phyloP scores from a whole-genome alignment of 2,888 invertebrate genomes.

The Leucophora obtusa region DNA sequence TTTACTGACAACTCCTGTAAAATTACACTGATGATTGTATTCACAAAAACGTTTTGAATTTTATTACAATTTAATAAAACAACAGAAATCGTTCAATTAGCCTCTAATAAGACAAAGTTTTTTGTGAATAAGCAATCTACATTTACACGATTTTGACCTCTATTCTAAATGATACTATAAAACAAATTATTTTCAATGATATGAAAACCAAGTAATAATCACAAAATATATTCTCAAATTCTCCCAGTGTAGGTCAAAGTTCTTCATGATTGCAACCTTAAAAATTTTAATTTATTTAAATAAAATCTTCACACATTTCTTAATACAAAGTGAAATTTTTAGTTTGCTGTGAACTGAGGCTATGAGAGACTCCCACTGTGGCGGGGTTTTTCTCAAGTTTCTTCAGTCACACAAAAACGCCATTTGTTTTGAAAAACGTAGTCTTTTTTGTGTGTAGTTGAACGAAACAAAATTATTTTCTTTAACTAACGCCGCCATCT shows the following conservation, averaged over 20 bases:
- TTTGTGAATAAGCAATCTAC: conserved; percentile 48
- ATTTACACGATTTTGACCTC: conserved; percentile 55
- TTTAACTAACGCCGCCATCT: conserved; percentile 59
- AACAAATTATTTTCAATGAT: conserved; percentile 35
- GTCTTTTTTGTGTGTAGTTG: conserved; percentile 34
- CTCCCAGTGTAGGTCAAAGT: conserved; percentile 47
- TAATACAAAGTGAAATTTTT: conserved; percentile 33
- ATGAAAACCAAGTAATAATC: conserved; percentile 14
- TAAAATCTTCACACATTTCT: neutral
- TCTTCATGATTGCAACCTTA: conserved; percentile 1
- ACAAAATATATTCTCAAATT: conserved; percentile 1
- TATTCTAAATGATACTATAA: conserved; percentile 17
- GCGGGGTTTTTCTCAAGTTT: conserved; percentile 38
- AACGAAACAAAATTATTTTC: conserved; percentile 41
- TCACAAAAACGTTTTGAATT: too few relatives aligned
- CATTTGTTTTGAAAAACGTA: conserved; percentile 61
- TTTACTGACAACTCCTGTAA: conserved; percentile 15
- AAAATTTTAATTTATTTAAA: neutral
- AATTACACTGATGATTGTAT: conserved; percentile 24
- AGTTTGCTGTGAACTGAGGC: conserved; percentile 21
- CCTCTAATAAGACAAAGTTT: too few relatives aligned
- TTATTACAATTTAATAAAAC: too few relatives aligned
- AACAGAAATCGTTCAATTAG: too few relatives aligned
- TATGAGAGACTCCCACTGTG: conserved; percentile 25
- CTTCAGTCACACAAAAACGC: conserved; percentile 49